A percentile compares a stretch with the other conserved stretches of the same genome.
phyloP scores from a whole-genome alignment of 2,113 vertebrate genomes.

The Malurus cyaneus region DNA sequence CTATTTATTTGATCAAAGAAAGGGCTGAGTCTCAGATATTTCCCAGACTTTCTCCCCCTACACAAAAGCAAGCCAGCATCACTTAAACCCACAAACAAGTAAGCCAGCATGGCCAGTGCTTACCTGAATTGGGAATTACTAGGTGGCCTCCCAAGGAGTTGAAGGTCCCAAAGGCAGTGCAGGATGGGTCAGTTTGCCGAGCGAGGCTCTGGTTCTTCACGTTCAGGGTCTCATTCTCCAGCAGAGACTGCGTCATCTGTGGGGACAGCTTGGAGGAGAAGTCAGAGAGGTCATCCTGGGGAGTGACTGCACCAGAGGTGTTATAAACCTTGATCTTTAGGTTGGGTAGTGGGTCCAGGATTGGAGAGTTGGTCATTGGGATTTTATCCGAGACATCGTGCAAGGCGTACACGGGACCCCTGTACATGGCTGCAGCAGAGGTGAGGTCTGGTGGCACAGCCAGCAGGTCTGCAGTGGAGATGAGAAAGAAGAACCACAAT shows the following conservation, averaged over 20 bases:
- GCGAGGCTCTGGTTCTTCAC: conserved; percentile 88
- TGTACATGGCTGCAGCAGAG: conserved; percentile 94
- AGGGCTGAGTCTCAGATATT: background rate
- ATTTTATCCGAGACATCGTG: conserved; percentile 95
- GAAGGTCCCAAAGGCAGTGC: conserved; percentile 90
- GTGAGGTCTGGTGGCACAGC: conserved; percentile 93
- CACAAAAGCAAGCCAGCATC: background rate
- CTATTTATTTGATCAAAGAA: background rate
- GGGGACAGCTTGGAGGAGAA: conserved; percentile 91
- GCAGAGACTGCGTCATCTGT: conserved; percentile 86
- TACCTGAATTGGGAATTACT: conserved; percentile 93
- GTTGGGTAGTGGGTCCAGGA: conserved; percentile 92
- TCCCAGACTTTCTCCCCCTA: background rate
- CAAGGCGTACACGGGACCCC: conserved; percentile 91
- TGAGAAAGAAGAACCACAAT: background rate
- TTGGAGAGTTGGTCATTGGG: conserved; percentile 96
- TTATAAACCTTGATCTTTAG: conserved; percentile 96
- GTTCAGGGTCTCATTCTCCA: conserved; percentile 88
- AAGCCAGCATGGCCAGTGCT: background rate
- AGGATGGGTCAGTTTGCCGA: conserved; percentile 88
- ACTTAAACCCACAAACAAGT: background rate
- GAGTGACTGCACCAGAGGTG: conserved; percentile 86
- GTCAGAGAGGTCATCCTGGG: conserved; percentile 89
- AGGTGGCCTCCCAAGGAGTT: conserved; percentile 95
- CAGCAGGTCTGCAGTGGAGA: conserved; percentile 83